phyloP scores from a whole-genome alignment of 2,797 vertebrate species.

The Peromyscus eremicus region DNA sequence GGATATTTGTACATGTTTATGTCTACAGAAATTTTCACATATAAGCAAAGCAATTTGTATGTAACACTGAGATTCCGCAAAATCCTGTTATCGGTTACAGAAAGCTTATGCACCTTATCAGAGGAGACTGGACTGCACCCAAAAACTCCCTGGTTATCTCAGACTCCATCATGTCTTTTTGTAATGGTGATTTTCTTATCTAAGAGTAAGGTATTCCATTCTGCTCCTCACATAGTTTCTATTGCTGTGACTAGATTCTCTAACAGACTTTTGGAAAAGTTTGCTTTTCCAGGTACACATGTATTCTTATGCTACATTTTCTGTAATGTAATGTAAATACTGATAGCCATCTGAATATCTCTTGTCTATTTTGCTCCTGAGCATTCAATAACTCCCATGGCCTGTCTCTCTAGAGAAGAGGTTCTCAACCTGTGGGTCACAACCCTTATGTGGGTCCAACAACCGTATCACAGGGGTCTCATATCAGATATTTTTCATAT shows the following conservation, averaged over 20 bases:
- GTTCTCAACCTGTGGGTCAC: neutral
- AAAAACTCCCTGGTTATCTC: neutral
- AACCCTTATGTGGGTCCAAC: neutral
- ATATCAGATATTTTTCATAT: neutral
- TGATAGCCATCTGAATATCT: neutral
- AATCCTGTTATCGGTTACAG: neutral
- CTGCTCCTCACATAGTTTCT: neutral
- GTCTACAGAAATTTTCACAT: constrained; percentile 10
- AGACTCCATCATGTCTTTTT: neutral
- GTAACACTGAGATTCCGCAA: neutral
- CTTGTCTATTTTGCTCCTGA: neutral
- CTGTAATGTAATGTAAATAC: neutral
- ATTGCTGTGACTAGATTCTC: neutral
- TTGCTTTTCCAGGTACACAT: neutral
- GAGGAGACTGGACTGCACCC: neutral
- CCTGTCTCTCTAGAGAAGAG: neutral
- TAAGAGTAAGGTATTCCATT: neutral
- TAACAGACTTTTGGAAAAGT: neutral
- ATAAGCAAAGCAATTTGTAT: neutral
- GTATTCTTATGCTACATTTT: constrained; percentile 22
- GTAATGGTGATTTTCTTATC: neutral
- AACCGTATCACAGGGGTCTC: neutral
- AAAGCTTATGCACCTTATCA: neutral
- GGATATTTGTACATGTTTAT: neutral
- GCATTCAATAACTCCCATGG: neutral